Conservation (phyloP, 2,797 vertebrate species). For the Hippocampus kuda region DNA sequence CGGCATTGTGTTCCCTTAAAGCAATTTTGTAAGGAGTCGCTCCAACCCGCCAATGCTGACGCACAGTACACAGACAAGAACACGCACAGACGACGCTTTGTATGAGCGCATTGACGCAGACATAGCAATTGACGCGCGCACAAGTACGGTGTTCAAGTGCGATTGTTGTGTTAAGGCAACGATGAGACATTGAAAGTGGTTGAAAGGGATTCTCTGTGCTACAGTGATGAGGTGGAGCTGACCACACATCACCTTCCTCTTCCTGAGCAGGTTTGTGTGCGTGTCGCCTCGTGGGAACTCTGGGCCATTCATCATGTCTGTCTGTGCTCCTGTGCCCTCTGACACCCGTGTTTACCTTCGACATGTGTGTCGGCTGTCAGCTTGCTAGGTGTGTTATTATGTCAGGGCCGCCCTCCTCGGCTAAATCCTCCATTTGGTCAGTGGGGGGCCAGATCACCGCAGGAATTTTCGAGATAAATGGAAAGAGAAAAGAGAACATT, state of each 20-base stretch:
- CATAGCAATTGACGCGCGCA: conserved; percentile 6
- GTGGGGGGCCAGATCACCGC: conserved; percentile 47
- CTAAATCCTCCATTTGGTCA: conserved; percentile 44
- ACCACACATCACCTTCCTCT: conserved; percentile 60
- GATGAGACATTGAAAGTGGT: conserved; percentile 44
- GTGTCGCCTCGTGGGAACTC: conserved; percentile 59
- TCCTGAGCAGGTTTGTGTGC: conserved; percentile 42
- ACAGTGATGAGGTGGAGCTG: conserved; percentile 46
- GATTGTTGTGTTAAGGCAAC: conserved; percentile 55
- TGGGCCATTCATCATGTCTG: conserved; percentile 68
- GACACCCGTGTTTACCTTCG: conserved; percentile 65
- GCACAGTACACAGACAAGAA: conserved; percentile 5
- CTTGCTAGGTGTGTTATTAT: conserved; percentile 59
- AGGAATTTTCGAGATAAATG: conserved; percentile 1
- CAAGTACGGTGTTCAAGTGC: conserved; percentile 29
- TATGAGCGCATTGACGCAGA: background rate
- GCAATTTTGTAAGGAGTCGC: background rate
- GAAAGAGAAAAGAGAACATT: background rate
- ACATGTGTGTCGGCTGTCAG: conserved; percentile 54
- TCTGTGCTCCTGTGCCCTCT: conserved; percentile 62
- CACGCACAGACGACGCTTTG: conserved; percentile 7
- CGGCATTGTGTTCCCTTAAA: background rate
- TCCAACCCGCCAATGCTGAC: background rate
- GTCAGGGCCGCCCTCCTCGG: conserved; percentile 48
- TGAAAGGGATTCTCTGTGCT: conserved; percentile 63